Evolutionary conservation across 1,140 invertebrate genomes (phyloP).

Genomic region (Homalodisca vitripennis): DNA sequence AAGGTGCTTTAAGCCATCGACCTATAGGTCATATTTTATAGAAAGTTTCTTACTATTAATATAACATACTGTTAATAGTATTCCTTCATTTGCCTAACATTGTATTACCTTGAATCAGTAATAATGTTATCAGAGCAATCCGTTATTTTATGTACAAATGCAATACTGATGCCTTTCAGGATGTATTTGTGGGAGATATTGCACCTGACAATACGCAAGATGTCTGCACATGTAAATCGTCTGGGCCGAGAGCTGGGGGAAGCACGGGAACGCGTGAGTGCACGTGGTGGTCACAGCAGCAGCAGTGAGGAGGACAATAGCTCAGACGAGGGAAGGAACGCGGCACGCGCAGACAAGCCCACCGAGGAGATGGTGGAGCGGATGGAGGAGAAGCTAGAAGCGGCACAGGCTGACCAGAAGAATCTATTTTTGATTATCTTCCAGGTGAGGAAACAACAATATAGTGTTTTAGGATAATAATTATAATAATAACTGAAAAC

Average conservation of each 20-base stretch:
- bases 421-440: constrained; percentile 97
- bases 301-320: constrained; percentile 64
- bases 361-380: constrained; percentile 88
- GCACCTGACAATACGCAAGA: constrained; percentile 94
- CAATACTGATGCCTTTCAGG: constrained; percentile 53
- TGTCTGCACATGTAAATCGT: constrained; percentile 92
- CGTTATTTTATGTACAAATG: no score
- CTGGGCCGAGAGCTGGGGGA: constrained; percentile 82
- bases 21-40: background rate
- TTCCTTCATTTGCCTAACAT: no score
- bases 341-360: constrained; percentile 65
- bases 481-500: no score
- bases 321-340: constrained; percentile 54
- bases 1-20: no score
- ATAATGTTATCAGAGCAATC: no score
- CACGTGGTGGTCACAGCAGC: constrained; percentile 76
- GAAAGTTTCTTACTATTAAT: background rate
- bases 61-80: no score
- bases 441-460: constrained; percentile 57
- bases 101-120: no score
- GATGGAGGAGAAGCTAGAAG: constrained; percentile 94
- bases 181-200: constrained; percentile 97
- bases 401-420: constrained; percentile 94
- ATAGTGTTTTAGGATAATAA: background rate
- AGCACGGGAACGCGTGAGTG: constrained; percentile 78